Base-by-base conservation (phyloP, 2,113 vertebrate genomes). In the Zapus hudsonius region DNA sequence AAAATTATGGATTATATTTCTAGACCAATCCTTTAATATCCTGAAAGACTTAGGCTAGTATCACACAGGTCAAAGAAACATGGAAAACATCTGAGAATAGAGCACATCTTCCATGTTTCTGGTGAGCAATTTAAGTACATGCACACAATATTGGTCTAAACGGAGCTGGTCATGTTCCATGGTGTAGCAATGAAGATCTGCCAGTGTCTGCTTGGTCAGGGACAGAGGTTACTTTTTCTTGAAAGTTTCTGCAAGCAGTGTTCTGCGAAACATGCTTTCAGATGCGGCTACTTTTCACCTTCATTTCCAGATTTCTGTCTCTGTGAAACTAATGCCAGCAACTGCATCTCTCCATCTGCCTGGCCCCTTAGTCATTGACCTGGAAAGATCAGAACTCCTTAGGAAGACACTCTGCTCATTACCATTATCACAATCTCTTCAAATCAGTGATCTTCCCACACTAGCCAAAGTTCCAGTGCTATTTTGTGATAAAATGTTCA, bases 141-240 rank as follows among this genome's bases (percentile, higher is more conserved):
- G 10, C 61, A 7, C 2, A 57, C 42, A 73, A 16, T 76, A 69
- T 25, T 67, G 79, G n/a, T 44, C 36, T 79, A 31, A 63, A 57
- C 7, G 69, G 23, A 57, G 22, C 23, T 9, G 22, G 44, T 47
- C 8, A 31, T 4, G 2, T 38, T 89, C 52, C 23, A 61, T 22
- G n/a, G 23, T 23, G 0, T 1, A 23, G 22, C 7, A 2, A 5
- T 20, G 31, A n/a, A 44, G 61, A 20, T 13, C 36, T 13, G 42
- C 55, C 31, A 11, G 72, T 23, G 20, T 61, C 59, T 16, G 59
- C 5, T 52, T 52, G 52, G 52, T 33, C 4, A 13, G 2, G 9
- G 19, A 25, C 17, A 12, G 38, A 0, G 7, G n/a, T 69, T 23
- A 55, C 13, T 17, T 31, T 73, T 70, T 79, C 27, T 5, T n/a